Base-by-base conservation (phyloP, 2,888 invertebrate genomes). In the Mesopsocus fuscifrons region DNA sequence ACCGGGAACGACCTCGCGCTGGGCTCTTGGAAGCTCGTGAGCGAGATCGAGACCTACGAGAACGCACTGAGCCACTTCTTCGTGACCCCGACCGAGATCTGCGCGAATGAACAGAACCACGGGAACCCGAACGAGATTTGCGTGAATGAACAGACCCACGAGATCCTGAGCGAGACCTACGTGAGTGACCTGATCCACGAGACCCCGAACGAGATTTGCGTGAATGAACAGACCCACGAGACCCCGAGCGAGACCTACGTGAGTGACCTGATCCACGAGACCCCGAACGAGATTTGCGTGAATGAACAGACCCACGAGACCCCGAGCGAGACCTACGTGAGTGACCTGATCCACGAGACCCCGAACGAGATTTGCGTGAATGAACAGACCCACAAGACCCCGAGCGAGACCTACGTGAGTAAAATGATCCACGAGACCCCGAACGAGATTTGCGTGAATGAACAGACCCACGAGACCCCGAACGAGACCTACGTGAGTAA, bases 61-160 rank as follows among this genome's bases (percentile, higher is more conserved):
- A 33, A 6, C 9, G 4, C 17, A 33, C n/a, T n/a, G n/a, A n/a
- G n/a, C n/a, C 9, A 5, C 5, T 5, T 5, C 17, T 17, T 33
- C 52, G 43, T 22, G 49, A 52, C 33, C 46, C 47, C 41, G 49
- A 50, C 33, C 49, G 6, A 38, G 34, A 34, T 13, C 20, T 16
- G 17, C 20, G 6, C 13, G 38, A 38, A 13, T 20, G n/a, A 38
- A 20, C 21, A 6, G 38, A 38, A 38, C 38, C 33, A 16, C 6
- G 16, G 3, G 33, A 33, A n/a, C n/a, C n/a, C n/a, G n/a, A n/a
- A 33, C 9, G 15, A 6, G 33, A 33, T 9, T 33, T 33, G 6
- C 33, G 15, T 16, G 33, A 33, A 33, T 15, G 16, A 33, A 16
- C 17, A 6, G 33, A 33, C 17, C 17, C 33, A 6, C 17, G 33